A percentile compares a stretch with the other conserved stretches of the same genome.
Conservation (phyloP, 2,113 vertebrate species). For the Nothoprocta perdicaria region DNA sequence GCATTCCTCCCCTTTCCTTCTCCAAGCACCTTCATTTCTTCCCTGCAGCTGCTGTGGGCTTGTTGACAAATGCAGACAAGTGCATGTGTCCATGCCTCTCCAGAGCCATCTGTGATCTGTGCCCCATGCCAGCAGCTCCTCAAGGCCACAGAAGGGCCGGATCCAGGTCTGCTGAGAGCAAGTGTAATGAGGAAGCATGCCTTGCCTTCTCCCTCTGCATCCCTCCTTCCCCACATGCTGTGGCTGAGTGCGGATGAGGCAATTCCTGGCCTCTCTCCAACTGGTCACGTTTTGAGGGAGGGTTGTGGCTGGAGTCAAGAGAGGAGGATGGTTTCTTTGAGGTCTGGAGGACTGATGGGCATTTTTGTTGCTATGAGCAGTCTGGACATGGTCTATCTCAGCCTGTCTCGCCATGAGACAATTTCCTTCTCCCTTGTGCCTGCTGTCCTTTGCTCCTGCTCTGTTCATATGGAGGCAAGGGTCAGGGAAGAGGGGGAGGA, state of each 20-base stretch:
- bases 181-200: fast-evolving
- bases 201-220: background rate
- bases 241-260: background rate
- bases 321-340: constrained; percentile 1
- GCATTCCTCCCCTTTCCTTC: background rate
- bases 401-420: background rate
- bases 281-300: background rate
- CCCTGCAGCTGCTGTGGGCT: background rate
- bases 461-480: background rate
- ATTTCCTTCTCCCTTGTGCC: background rate
- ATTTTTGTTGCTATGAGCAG: background rate
- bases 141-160: fast-evolving
- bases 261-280: background rate
- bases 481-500: background rate
- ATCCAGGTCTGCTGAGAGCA: background rate
- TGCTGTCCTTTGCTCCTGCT: background rate
- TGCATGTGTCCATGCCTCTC: fast-evolving
- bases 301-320: fast-evolving
- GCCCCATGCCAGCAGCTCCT: background rate
- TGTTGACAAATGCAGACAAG: fast-evolving
- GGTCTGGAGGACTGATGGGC: background rate
- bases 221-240: fast-evolving
- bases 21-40: background rate
- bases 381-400: background rate
- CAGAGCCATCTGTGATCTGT: fast-evolving